Percentiles rank a stretch among this genome's conserved stretches.
These are phyloP conservation scores for Pardosa pseudoannulata DNA, from an alignment of 2,888 invertebrate species.

Conservation along the genomic window DNA sequence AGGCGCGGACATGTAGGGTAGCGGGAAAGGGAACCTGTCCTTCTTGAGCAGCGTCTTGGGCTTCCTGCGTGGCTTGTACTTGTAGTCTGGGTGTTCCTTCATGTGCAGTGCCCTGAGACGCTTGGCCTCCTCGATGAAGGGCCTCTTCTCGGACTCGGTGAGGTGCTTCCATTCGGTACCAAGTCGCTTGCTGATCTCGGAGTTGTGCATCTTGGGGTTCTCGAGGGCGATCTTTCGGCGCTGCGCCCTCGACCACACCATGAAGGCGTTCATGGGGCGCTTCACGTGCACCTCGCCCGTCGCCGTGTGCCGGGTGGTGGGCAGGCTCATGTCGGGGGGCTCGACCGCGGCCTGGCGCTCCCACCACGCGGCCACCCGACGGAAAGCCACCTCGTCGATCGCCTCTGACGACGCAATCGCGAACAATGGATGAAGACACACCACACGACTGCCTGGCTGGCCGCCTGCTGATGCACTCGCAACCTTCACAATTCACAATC, in stretches of 20 bases:
- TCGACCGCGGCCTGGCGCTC: constrained; percentile 55
- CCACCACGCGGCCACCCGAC: constrained; percentile 69
- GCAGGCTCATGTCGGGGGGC: constrained; percentile 66
- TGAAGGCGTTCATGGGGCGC: constrained; percentile 80
- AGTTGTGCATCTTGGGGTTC: constrained; percentile 80
- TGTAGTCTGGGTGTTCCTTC: constrained; percentile 80
- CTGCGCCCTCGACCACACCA: constrained; percentile 80
- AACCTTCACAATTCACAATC: too few relatives aligned
- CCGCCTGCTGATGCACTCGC: too few relatives aligned
- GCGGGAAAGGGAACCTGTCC: constrained; percentile 93
- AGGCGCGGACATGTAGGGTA: constrained; percentile 82
- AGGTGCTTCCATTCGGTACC: constrained; percentile 79
- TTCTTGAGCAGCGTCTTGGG: constrained; percentile 80
- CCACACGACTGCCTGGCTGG: too few relatives aligned
- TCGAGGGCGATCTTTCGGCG: constrained; percentile 79
- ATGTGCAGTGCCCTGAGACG: constrained; percentile 79
- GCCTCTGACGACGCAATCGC: constrained; percentile 59
- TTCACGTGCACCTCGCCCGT: constrained; percentile 77
- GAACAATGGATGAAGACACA: too few relatives aligned
- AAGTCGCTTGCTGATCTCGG: constrained; percentile 79
- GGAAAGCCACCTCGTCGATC: constrained; percentile 58
- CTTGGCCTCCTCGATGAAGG: constrained; percentile 80
- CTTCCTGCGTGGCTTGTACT: constrained; percentile 77
- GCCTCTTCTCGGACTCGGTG: constrained; percentile 78
- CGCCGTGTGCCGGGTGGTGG: constrained; percentile 68